A percentile compares a stretch with the other conserved stretches of the same genome.
Conservation (phyloP, 2,113 vertebrate species). For the Kryptolebias marmoratus region DNA sequence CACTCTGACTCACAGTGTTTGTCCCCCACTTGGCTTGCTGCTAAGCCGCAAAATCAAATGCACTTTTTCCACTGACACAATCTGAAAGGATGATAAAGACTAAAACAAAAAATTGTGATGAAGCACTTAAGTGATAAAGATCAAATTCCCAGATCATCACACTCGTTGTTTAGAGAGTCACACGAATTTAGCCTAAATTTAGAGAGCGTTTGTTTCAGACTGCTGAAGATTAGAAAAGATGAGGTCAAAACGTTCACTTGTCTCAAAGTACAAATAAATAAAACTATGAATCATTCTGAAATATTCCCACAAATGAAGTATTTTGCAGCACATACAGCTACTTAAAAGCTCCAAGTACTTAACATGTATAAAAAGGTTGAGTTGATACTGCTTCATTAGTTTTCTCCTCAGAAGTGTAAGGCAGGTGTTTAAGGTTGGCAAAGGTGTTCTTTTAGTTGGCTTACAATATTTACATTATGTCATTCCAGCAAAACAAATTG, state of each 20-base stretch:
- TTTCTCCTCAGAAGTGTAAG: too few relatives aligned
- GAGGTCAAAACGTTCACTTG: background rate
- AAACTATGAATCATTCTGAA: too few relatives aligned
- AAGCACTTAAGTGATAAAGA: background rate
- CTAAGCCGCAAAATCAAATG: conserved; percentile 11
- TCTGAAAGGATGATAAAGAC: background rate
- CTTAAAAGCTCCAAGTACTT: too few relatives aligned
- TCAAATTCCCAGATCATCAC: background rate
- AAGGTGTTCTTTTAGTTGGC: too few relatives aligned
- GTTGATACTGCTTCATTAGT: too few relatives aligned
- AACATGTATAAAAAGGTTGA: too few relatives aligned
- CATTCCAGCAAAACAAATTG: too few relatives aligned
- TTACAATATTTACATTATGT: too few relatives aligned
- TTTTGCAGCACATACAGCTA: too few relatives aligned
- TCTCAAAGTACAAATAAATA: too few relatives aligned
- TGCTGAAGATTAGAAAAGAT: background rate
- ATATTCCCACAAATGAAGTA: too few relatives aligned
- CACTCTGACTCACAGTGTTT: conserved; percentile 60
- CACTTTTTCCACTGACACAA: conserved; percentile 24
- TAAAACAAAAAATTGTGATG: background rate
- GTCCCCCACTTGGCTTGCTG: conserved; percentile 52
- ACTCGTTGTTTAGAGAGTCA: background rate
- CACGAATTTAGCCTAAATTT: background rate
- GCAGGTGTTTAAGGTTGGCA: too few relatives aligned
- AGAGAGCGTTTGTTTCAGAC: background rate